Percentiles rank a stretch among this genome's conserved stretches.
Conservation (phyloP, 2,113 vertebrate genomes). For the Gobius niger region DNA sequence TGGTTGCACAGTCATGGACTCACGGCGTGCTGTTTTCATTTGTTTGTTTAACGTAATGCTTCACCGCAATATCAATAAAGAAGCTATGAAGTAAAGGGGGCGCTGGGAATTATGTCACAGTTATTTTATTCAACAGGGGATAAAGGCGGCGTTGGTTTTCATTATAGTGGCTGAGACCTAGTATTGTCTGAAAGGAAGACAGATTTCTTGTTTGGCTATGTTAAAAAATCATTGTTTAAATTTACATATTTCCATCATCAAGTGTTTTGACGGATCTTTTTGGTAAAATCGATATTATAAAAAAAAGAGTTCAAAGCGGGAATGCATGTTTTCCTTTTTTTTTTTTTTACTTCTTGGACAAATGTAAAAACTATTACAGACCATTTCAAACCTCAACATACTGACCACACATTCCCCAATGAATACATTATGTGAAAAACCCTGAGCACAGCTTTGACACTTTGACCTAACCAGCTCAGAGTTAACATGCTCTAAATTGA, state of each 20-base stretch:
- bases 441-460: conserved; percentile 44
- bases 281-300: no score
- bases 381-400: conserved; percentile 27
- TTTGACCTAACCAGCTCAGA: conserved; percentile 58
- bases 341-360: neutral
- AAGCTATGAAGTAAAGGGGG: conserved; percentile 17
- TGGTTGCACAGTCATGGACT: conserved; percentile 28
- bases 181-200: conserved; percentile 75
- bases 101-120: conserved; percentile 50
- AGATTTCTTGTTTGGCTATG: conserved; percentile 53
- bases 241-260: no score
- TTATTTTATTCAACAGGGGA: conserved; percentile 30
- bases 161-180: conserved; percentile 52
- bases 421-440: conserved; percentile 51
- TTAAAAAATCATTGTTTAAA: no score
- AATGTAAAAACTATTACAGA: conserved; percentile 50
- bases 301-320: no score
- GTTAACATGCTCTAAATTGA: conserved; percentile 69
- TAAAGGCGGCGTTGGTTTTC: conserved; percentile 39
- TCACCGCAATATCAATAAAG: conserved; percentile 31
- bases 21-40: conserved; percentile 19
- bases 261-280: no score
- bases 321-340: no score
- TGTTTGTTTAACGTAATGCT: conserved; percentile 38
- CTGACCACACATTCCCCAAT: conserved; percentile 41